Base-by-base conservation (phyloP, 2,797 vertebrate species). In the Platyrinchus mystaceus region DNA sequence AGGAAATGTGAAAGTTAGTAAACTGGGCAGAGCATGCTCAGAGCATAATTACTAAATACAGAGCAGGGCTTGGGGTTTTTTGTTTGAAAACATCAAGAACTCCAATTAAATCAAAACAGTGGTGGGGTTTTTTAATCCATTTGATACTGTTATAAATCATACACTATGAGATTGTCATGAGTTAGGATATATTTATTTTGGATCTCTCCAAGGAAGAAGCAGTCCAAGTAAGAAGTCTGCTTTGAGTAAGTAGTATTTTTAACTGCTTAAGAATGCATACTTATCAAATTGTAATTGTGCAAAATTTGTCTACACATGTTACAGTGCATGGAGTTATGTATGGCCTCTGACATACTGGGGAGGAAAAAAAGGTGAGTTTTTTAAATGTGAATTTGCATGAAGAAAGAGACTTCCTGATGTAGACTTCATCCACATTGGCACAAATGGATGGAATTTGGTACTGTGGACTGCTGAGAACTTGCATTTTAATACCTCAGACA, bases 351-450 rank as follows among this genome's bases (percentile, higher is more conserved):
- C 18, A 63, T 7, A 10, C 1, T 11, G 7, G 2, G 15, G 36
- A 4, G 1, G 9, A 41, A 53, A 37, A 53, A 55, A 59, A 9
- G 7, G 0, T 26, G 7, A n/a, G 6, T 4, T 41, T 91, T 66
- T 62, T 2, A 49, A 79, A 69, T 34, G 27, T 26, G 60, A 36
- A 41, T 78, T 58, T 75, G 10, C 24, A 53, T 43, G 22, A 78
- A 70, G 32, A 91, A 44, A 43, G 21, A 75, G 15, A 46, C 12
- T 93, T n/a, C 15, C 14, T 55, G 9, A 34, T 47, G 6, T 26
- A 53, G 27, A 28, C 8, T 78, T 53, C 1, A 2, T 44, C 34
- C 27, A n/a, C 15, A 62, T 79, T 62, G 17, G 21, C 24, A 46
- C 14, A 84, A 84, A 62, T 46, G 30, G 2, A 27, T 2, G 32